Evolutionary conservation across 2,888 invertebrate genomes (phyloP), one percentile per base, ranked within the genome.

Genomic region (Melangyna quadrimaculata): DNA sequence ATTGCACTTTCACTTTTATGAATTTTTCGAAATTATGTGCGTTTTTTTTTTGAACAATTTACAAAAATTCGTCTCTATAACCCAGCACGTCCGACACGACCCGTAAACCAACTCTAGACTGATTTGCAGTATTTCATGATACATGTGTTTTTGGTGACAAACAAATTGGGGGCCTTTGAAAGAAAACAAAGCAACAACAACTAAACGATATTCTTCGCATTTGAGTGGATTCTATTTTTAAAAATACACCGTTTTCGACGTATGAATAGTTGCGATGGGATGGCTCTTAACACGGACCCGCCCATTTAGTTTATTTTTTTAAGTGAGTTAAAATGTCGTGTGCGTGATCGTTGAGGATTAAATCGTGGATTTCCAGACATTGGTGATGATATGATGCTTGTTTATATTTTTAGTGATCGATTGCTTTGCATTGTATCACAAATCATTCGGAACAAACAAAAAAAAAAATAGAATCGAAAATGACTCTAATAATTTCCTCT

Each of bases 151-250:
- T 77, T 57, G 70, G 86, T 78, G 86, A 78, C 86, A 78, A 40
- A 77, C 80, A 75, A 75, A 80, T 80, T 61, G 75, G 35, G 19
- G 19, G 40, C 29, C 29, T 69, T 57, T 59, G 8, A 12, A 67
- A 77, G 17, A 14, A 63, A 53, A 43, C 40, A 72, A 57, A 40
- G 48, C 22, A 87, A 75, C 55, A 63, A 75, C 77, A 70, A 87
- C 72, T 63, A 75, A 81, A 87, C 75, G 83, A 78, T n/a, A n/a
- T n/a, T 88, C 88, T 80, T 87, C 86, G 87, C 74, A 63, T 74
- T 87, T 87, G 88, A 80, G 87, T 88, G 88, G 79, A 80, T 88
- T 87, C 78, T 88, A 88, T 88, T 87, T 88, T 86, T 88, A 83
- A 70, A 72, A 74, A 71, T 57, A 87, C 78, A 75, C 71, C 32